Evolutionary conservation across 2,113 vertebrate genomes (phyloP).

Genomic region (Cyanoramphus novaezelandiae): DNA sequence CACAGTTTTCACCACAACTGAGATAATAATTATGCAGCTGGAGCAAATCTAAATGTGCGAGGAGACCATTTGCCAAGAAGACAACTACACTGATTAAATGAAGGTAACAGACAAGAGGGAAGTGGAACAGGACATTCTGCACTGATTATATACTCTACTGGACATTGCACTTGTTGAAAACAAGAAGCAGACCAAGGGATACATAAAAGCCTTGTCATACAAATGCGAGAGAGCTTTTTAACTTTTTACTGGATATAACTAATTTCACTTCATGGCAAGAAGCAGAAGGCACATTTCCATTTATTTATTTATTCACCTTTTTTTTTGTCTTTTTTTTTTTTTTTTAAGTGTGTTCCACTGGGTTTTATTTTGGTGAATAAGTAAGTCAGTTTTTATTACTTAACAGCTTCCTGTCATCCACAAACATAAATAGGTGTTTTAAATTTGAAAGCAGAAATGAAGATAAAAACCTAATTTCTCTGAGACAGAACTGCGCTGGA

Average conservation of each 20-base stretch:
- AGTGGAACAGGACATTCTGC: not conserved
- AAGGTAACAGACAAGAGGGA: not conserved
- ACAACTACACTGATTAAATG: not conserved
- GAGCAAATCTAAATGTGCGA: not conserved
- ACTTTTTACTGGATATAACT: not conserved
- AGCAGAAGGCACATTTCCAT: not conserved
- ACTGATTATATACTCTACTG: not conserved
- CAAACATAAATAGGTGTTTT: not conserved
- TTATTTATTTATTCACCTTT: not conserved
- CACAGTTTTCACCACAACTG: not conserved
- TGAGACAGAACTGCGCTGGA: constrained; percentile 21
- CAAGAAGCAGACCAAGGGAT: not conserved
- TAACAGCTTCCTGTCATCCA: not conserved
- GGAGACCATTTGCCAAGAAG: not conserved
- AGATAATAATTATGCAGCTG: not conserved
- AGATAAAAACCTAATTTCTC: constrained; percentile 29
- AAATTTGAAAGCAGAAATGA: constrained; percentile 23
- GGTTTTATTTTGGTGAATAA: not conserved
- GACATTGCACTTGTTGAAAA: not conserved
- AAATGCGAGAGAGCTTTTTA: not conserved
- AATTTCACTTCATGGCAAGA: not conserved
- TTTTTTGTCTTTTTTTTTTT: not conserved
- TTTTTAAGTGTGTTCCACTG: not conserved
- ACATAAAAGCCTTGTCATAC: not conserved
- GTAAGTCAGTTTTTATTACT: not conserved